A percentile compares a stretch with the other conserved stretches of the same genome.
Evolutionary conservation across 2,797 vertebrate genomes (phyloP).

Genomic region (Nasua narica): DNA sequence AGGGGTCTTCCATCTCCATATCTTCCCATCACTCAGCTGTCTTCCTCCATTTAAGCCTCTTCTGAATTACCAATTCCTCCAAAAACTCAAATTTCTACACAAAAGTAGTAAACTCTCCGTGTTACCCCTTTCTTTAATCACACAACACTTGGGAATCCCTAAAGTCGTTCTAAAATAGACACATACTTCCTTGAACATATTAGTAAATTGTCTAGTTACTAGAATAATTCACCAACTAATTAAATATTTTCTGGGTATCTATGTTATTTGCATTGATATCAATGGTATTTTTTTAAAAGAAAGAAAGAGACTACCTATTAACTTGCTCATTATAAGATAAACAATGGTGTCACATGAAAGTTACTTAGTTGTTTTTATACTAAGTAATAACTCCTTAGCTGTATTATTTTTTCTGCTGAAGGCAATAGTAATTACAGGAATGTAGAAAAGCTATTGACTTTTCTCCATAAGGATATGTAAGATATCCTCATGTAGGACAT

Average conservation of each 20-base stretch:
- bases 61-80: neutral
- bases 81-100: neutral
- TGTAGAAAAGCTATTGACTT: neutral
- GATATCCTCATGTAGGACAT: too few relatives aligned
- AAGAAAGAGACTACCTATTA: neutral
- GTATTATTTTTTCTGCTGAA: neutral
- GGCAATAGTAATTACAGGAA: neutral
- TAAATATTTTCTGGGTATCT: neutral
- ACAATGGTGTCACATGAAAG: neutral
- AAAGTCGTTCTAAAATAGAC: neutral
- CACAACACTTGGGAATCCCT: neutral
- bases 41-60: neutral
- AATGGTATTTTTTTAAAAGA: neutral
- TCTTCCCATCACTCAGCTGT: neutral
- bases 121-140: neutral
- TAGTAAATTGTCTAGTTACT: neutral
- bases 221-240: slow-evolving; percentile 1
- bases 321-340: neutral
- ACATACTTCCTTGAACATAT: neutral
- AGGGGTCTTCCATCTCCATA: neutral
- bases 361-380: neutral
- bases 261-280: neutral
- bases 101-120: neutral
- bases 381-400: neutral
- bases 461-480: too few relatives aligned